Evolutionary conservation across 2,888 invertebrate genomes (phyloP).

Genomic region (Lasioglossum zephyrum): DNA sequence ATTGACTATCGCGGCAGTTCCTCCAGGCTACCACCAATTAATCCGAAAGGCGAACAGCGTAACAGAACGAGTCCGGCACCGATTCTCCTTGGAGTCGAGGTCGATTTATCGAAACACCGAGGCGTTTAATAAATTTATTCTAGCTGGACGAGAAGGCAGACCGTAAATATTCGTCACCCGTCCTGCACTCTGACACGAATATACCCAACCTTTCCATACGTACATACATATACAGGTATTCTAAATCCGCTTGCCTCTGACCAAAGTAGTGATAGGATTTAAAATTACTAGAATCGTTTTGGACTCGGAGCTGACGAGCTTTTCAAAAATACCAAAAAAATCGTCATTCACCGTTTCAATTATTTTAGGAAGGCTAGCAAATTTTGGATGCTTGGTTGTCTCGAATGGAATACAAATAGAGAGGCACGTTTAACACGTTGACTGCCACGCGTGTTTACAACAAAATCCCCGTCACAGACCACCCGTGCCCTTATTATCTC

Average conservation of each 20-base stretch:
- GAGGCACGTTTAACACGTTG: no score
- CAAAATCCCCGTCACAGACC: no score
- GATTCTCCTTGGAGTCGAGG: not conserved
- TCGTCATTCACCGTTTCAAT: not conserved
- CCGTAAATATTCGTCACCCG: conserved; percentile 51
- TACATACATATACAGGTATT: conserved; percentile 28
- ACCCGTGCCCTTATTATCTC: no score
- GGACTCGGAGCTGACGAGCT: not conserved
- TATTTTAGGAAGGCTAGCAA: not conserved
- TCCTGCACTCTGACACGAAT: conserved; percentile 27
- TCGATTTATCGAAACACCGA: not conserved
- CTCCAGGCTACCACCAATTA: not conserved
- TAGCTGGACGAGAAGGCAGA: not conserved
- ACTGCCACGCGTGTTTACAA: no score
- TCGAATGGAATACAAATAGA: not conserved
- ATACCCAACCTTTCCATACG: conserved; percentile 22
- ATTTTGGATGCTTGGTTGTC: not conserved
- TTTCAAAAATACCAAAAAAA: not conserved
- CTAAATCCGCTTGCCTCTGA: conserved; percentile 43
- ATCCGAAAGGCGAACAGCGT: not conserved
- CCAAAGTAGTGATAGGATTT: not conserved
- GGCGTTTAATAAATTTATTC: conserved; percentile 23
- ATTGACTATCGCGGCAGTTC: not conserved
- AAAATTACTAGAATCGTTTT: not conserved
- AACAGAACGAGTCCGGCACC: not conserved